Base-by-base conservation (phyloP, 2,113 vertebrate genomes). In the Trogon surrucura region DNA sequence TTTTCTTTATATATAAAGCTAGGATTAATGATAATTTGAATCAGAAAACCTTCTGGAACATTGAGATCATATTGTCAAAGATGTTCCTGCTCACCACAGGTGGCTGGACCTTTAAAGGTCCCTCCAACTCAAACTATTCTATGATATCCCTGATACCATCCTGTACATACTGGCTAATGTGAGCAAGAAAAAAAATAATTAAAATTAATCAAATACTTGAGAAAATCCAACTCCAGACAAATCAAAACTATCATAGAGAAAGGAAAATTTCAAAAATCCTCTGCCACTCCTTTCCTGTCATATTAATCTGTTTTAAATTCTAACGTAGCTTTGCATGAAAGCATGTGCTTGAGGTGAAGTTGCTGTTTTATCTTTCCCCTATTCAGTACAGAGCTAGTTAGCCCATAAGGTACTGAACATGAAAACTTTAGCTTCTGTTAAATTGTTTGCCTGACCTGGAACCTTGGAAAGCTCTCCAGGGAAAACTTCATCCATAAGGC, bases 161-260 rank as follows among this genome's bases (percentile, higher is more conserved):
- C 53, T 53, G 81, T 62, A 50, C 22, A 53, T 23, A 57, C 44
- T 81, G 50, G 53, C 56, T 87, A 91, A 86, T 18, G n/a, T 11
- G 5, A 93, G 36, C 51, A 84, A 80, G 83, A 91, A 94, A 95
- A 95, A 75, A 41, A 41, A 12, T 41, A 41, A 41, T 41, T 41
- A 82, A 94, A 95, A 88, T 77, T 91, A 95, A 92, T 94, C 70
- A 93, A 88, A 60, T 75, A 85, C 58, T 80, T 56, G 67, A 94
- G 75, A 66, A 92, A 91, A 94, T 82, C 60, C 56, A 94, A 91
- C 88, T 89, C 62, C 53, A 88, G 62, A 74, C 89, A 90, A 94
- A 54, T 65, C 53, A 89, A 84, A 94, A 80, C 70, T 74, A 88
- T 85, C 73, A 75, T 32, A 71, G 54, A 81, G 53, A 73, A 93